These are phyloP conservation scores for Thunnus maccoyii DNA, from an alignment of 2,113 vertebrate genomes.

Conservation along the genomic window DNA sequence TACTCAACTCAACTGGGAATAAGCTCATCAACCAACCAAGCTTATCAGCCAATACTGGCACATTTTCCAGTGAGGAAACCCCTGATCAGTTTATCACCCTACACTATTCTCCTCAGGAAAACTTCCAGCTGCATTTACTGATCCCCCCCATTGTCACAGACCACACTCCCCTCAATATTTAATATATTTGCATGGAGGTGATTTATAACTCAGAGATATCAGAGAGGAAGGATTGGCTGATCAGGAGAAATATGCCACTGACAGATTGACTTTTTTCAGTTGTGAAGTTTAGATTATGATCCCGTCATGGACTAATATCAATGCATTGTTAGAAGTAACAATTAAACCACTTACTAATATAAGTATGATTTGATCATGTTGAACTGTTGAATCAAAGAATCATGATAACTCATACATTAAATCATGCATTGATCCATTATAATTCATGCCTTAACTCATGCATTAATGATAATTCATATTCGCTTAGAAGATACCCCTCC, in stretches of 20 bases:
- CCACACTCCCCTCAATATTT: conserved; percentile 8
- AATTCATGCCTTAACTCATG: neutral
- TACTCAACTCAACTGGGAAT: conserved; percentile 46
- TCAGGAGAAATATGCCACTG: neutral
- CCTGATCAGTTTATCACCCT: conserved; percentile 55
- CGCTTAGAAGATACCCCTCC: neutral
- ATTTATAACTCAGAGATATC: conserved; percentile 8
- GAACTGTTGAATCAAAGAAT: neutral
- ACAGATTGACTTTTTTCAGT: conserved; percentile 6
- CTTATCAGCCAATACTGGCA: conserved; percentile 45
- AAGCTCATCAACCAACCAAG: conserved; percentile 54
- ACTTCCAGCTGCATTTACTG: conserved; percentile 46
- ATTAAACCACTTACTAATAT: neutral
- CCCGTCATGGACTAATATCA: neutral
- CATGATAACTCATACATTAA: conserved; percentile 3
- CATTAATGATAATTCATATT: conserved; percentile 4
- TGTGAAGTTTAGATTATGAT: conserved; percentile 8
- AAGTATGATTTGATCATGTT: conserved; percentile 1
- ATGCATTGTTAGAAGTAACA: conserved; percentile 7
- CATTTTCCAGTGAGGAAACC: conserved; percentile 51
- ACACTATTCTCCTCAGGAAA: conserved; percentile 41
- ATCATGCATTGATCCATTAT: conserved; percentile 3
- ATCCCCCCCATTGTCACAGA: conserved; percentile 34
- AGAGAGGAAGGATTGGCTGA: neutral
- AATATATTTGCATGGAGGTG: conserved; percentile 39